These are phyloP conservation scores for Anthophora plumipes DNA, from an alignment of 2,888 invertebrate species.

Conservation along the genomic window DNA sequence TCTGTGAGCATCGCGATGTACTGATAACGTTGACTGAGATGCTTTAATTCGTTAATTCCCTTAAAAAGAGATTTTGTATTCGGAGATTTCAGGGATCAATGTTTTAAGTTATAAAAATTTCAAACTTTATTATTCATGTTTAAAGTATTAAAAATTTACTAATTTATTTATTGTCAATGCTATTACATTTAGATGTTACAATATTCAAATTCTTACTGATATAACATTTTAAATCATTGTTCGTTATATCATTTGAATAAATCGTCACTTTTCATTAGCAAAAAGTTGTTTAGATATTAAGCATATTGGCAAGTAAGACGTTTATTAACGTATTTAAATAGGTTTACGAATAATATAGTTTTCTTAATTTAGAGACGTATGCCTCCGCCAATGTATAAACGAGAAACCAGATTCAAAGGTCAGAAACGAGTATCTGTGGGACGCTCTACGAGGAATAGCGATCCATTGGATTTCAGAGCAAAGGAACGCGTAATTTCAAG, in stretches of 20 bases:
- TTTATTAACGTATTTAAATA: no score
- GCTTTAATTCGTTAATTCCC: no score
- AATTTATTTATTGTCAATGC: background rate
- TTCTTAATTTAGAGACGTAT: conserved; percentile 73
- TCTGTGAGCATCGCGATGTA: no score
- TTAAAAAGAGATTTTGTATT: no score
- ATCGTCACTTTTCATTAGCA: background rate
- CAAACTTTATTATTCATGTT: background rate
- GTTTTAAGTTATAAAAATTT: background rate
- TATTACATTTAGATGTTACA: background rate
- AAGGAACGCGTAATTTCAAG: conserved; percentile 60
- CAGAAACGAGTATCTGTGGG: conserved; percentile 85
- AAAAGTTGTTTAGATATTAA: no score
- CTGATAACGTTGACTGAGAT: no score
- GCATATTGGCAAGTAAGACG: no score
- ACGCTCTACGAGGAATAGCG: conserved; percentile 73
- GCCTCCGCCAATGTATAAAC: conserved; percentile 81
- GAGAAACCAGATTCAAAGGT: conserved; percentile 85
- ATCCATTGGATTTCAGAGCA: conserved; percentile 57
- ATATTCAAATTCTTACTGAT: background rate
- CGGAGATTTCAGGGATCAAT: no score
- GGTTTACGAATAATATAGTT: background rate
- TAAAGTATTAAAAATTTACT: background rate
- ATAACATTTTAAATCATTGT: background rate
- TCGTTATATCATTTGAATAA: background rate